Conservation (phyloP, 1,140 invertebrate species). For the Sarcophaga bullata region DNA sequence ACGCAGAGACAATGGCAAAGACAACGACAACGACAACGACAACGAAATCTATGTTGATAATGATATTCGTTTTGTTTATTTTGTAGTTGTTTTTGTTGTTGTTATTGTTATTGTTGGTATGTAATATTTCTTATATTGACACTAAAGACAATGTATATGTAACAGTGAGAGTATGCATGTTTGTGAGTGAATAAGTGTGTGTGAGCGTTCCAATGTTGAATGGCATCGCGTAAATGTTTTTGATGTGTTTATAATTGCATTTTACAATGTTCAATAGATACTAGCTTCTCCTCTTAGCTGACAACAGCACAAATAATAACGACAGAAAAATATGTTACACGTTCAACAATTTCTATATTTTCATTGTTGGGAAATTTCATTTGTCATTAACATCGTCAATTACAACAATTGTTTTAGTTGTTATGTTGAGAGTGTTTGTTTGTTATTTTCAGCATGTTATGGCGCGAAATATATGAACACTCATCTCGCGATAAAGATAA, state of each 20-base stretch:
- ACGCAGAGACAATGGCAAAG: slow-evolving; percentile 13
- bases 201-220: neutral
- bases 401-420: too few relatives aligned
- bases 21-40: neutral
- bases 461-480: neutral
- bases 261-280: slow-evolving; percentile 30
- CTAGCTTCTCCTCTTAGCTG: too few relatives aligned
- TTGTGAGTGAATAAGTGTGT: too few relatives aligned
- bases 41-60: neutral
- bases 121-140: neutral
- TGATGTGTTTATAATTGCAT: slow-evolving; percentile 41
- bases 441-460: neutral
- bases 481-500: neutral
- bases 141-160: too few relatives aligned
- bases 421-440: too few relatives aligned
- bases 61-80: too few relatives aligned
- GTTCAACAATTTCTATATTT: slow-evolving; percentile 22
- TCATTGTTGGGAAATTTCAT: slow-evolving; percentile 9
- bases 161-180: too few relatives aligned
- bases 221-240: slow-evolving; percentile 32
- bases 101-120: neutral
- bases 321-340: slow-evolving; percentile 40
- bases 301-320: too few relatives aligned
- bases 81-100: neutral
- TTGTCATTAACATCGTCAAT: slow-evolving; percentile 9